Evolutionary conservation across 2,888 invertebrate genomes (phyloP).

Genomic region (Prostheceraeus crozeri): DNA sequence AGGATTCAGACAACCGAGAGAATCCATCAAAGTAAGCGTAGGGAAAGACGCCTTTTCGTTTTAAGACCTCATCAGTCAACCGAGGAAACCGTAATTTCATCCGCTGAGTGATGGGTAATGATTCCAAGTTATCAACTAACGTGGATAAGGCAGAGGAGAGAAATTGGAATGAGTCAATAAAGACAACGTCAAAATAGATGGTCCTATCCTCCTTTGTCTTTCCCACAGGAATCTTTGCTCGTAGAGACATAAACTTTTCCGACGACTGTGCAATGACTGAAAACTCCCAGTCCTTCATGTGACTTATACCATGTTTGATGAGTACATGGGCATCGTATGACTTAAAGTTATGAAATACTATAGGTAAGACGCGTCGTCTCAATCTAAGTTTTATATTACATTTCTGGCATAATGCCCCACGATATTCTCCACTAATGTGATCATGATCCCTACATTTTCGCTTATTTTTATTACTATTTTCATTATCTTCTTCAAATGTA

Average conservation of each 20-base stretch:
- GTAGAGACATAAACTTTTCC: conserved; percentile 28
- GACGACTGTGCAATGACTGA: conserved; percentile 25
- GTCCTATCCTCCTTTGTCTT: too few species aligned
- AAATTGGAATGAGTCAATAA: too few species aligned
- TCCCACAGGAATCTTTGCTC: too few species aligned
- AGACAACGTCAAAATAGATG: too few species aligned
- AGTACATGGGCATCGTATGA: conserved; percentile 28
- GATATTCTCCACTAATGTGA: conserved; percentile 40
- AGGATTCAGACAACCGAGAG: background rate
- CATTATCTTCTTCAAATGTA: too few species aligned
- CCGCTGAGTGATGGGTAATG: too few species aligned
- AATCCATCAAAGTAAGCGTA: background rate
- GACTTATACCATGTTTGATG: background rate
- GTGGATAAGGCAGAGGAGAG: too few species aligned
- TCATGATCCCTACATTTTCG: conserved; percentile 37
- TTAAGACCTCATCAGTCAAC: too few species aligned
- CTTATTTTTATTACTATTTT: too few species aligned
- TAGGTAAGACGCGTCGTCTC: conserved; percentile 8
- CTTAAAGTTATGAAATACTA: conserved; percentile 25
- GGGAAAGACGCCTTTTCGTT: conserved; percentile 11
- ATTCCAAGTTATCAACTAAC: too few species aligned
- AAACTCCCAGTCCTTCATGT: conserved; percentile 25
- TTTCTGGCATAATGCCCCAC: conserved; percentile 37
- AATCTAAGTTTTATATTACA: conserved; percentile 10
- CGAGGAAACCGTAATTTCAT: too few species aligned